Percentiles rank a stretch among this genome's conserved stretches.
Conservation (phyloP, 2,888 invertebrate genomes). For the Geotrupes spiniger region DNA sequence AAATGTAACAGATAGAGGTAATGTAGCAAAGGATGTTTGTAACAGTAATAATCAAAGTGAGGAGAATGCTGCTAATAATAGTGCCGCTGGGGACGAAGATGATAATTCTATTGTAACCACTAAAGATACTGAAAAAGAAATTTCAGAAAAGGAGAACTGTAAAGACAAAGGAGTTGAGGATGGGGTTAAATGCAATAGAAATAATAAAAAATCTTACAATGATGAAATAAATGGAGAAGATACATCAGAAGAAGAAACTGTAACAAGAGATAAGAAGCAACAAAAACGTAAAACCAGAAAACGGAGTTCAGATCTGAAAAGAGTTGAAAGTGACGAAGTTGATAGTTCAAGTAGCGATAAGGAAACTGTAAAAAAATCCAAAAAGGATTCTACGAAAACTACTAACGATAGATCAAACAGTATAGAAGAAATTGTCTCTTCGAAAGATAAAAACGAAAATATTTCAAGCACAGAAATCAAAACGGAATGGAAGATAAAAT, state of each 20-base stretch:
- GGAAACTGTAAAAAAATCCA: neutral
- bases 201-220: neutral
- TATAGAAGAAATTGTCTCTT: neutral
- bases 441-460: conserved; percentile 1
- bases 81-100: too few relatives aligned
- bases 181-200: neutral
- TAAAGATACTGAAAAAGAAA: neutral
- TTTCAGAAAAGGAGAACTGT: neutral
- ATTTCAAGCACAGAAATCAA: neutral
- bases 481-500: conserved; percentile 34
- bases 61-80: too few relatives aligned
- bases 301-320: neutral
- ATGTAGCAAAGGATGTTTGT: too few relatives aligned
- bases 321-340: too few relatives aligned
- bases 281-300: neutral
- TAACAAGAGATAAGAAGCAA: neutral
- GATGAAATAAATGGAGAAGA: neutral
- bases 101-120: neutral
- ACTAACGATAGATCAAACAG: neutral
- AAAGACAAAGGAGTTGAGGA: neutral
- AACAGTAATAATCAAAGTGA: too few relatives aligned
- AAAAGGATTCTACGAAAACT: neutral
- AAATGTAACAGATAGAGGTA: too few relatives aligned
- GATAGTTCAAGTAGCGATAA: neutral
- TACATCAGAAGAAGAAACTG: neutral